Base-by-base conservation (phyloP, 2,113 vertebrate species). In the Lethenteron reissneri region DNA sequence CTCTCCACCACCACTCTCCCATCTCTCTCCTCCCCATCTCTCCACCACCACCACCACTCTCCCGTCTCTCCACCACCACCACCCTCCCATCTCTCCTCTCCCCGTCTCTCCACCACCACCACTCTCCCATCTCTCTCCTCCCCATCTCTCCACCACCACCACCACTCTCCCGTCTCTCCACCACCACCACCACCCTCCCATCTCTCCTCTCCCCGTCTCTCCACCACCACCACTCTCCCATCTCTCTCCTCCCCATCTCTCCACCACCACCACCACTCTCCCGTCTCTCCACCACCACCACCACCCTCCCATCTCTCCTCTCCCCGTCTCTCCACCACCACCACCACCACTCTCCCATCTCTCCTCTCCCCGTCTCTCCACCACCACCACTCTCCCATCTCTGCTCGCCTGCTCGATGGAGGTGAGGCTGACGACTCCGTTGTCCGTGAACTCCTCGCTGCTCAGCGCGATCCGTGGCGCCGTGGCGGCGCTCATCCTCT, bases 141-240 rank as follows among this genome's bases (percentile, higher is more conserved):
- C 2, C 60, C 60, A n/a, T 17, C 13, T 64, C 60, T 2, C 60
- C 60, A 13, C 17, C 13, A 13, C 60, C 60, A 13, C 13, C 17
- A 13, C 2, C 60, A 13, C 60, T 84, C 83, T 70, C 82, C 78
- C 78, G 72, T 84, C 83, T 71, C 82, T 17, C 60, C 17, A 14
- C 60, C 60, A 64, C 17, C 60, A 14, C 60, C n/a, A n/a, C n/a
- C n/a, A n/a, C n/a, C 3, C 60, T 2, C 60, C 60, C 60, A 64
- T 64, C 60, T 64, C 60, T 64, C 13, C 3, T 3, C 13, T 17
- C 60, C 60, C 17, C 60, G 2, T 14, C 60, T 17, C 13, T 64
- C 60, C 13, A 14, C 60, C 13, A 14, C 60, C 60, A 14, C 60
- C 17, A 17, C 60, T 17, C 13, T 64, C 60, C 13, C 60, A 2